Evolutionary conservation across 2,797 vertebrate species (phyloP).

Genomic region (Chelonia mydas): DNA sequence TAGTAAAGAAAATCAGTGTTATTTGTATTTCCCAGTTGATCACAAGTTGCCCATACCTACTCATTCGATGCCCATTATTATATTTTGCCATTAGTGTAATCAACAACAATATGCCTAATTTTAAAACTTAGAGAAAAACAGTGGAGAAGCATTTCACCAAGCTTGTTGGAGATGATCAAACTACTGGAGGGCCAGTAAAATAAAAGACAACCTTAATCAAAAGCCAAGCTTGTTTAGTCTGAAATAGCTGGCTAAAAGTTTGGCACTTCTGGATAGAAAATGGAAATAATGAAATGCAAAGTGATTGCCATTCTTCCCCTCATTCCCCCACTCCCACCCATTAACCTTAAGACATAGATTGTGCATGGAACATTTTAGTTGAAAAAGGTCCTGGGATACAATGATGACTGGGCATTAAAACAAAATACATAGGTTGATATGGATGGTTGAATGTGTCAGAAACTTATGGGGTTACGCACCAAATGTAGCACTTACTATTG

Average conservation of each 20-base stretch:
- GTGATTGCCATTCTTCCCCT: background rate
- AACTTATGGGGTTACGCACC: background rate
- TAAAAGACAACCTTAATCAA: background rate
- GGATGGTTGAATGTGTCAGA: background rate
- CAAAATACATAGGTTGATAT: background rate
- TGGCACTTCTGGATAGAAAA: background rate
- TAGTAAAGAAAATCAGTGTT: background rate
- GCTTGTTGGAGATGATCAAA: background rate
- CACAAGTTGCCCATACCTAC: background rate
- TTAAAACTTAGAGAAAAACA: background rate
- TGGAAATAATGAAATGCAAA: background rate
- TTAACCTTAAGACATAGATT: background rate
- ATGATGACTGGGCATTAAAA: background rate
- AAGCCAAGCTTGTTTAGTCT: background rate
- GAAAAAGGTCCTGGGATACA: background rate
- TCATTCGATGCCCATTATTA: background rate
- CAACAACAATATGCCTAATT: background rate
- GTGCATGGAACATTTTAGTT: background rate
- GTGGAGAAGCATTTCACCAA: background rate
- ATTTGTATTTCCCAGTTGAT: background rate
- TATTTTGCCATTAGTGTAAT: background rate
- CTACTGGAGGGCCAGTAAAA: background rate
- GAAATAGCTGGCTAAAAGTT: background rate
- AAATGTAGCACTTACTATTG: background rate
- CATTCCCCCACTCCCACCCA: background rate